phyloP scores from a whole-genome alignment of 2,797 vertebrate species.

The Astyanax mexicanus region DNA sequence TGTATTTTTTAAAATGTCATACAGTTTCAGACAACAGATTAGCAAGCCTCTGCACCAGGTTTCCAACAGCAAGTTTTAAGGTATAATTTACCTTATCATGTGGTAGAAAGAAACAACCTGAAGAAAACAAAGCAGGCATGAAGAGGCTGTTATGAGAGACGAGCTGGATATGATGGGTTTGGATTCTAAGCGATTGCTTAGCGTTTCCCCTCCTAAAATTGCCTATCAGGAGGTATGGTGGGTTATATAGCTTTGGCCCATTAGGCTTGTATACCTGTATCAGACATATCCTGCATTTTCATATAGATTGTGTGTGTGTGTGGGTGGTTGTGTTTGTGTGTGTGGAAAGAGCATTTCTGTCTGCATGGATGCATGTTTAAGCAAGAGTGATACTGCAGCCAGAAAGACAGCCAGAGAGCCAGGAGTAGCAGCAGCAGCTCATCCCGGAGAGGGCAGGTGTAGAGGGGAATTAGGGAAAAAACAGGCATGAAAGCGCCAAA shows the following conservation, averaged over 20 bases:
- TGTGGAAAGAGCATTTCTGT: background rate
- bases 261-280: constrained; percentile 10
- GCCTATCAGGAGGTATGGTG: constrained; percentile 27
- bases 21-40: no score
- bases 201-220: constrained; percentile 37
- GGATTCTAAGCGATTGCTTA: constrained; percentile 39
- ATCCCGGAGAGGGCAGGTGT: constrained; percentile 18
- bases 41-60: no score
- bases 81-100: background rate
- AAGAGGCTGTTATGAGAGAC: constrained; percentile 13
- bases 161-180: constrained; percentile 25
- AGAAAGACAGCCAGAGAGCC: background rate
- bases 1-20: no score
- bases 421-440: constrained; percentile 12
- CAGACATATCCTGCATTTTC: background rate
- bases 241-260: constrained; percentile 2
- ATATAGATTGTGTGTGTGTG: constrained; percentile 1
- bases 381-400: constrained; percentile 9
- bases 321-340: background rate
- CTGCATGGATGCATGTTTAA: constrained; percentile 5
- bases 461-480: constrained; percentile 30
- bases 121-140: background rate
- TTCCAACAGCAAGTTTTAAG: background rate
- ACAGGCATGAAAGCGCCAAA: constrained; percentile 33
- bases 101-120: background rate